phyloP scores from a whole-genome alignment of 2,888 invertebrate species.

The Xestoiulus laeticollis region DNA sequence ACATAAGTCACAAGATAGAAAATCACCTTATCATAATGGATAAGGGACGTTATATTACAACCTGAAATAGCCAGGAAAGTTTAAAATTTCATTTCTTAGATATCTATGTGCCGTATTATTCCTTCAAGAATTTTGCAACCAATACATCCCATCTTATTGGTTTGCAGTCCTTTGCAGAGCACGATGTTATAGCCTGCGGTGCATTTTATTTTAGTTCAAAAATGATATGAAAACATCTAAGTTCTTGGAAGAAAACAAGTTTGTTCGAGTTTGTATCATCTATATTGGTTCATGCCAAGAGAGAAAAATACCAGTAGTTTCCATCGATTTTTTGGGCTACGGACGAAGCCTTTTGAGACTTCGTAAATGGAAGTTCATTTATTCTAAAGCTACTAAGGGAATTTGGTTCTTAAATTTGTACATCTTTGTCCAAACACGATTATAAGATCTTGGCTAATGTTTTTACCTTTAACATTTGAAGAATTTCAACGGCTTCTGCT shows the following conservation, averaged over 20 bases:
- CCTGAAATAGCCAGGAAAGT: too few relatives aligned
- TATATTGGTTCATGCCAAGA: neutral
- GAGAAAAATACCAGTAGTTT: neutral
- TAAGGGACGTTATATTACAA: too few relatives aligned
- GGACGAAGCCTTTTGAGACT: neutral
- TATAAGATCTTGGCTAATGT: too few relatives aligned
- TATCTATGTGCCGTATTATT: neutral
- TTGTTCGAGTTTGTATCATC: neutral
- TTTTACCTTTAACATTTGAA: too few relatives aligned
- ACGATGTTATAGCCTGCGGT: neutral
- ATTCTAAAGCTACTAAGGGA: neutral
- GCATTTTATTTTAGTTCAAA: constrained; percentile 4
- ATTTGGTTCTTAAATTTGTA: neutral
- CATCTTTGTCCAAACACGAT: too few relatives aligned
- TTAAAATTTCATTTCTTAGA: too few relatives aligned
- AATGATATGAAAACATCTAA: neutral
- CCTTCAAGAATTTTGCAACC: neutral
- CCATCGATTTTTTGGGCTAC: neutral
- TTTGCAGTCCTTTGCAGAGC: neutral
- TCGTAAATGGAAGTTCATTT: neutral
- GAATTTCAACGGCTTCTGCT: too few relatives aligned
- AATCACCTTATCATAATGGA: too few relatives aligned
- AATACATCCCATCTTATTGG: neutral
- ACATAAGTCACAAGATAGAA: too few relatives aligned
- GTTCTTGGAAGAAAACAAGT: neutral